Conservation (phyloP, 1,140 invertebrate genomes). For the Drosophila azteca region DNA sequence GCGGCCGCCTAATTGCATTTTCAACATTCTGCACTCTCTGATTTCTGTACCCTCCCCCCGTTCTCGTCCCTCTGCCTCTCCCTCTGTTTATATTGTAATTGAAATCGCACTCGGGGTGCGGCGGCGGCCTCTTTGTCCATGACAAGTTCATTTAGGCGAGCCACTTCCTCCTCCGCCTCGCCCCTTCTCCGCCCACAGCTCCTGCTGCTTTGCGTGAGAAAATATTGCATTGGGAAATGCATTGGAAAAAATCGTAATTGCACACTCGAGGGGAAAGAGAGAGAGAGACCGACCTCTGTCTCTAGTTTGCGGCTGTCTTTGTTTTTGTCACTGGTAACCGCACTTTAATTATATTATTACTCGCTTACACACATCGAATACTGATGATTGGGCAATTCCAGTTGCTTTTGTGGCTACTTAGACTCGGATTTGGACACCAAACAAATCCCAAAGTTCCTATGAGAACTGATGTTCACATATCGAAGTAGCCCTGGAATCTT, state of each 20-base stretch:
- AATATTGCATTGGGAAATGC: constrained; percentile 29
- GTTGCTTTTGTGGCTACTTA: constrained; percentile 7
- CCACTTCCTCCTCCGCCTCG: constrained; percentile 16
- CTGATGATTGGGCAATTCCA: constrained; percentile 19
- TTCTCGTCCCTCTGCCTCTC: no score
- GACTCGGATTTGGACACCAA: background rate
- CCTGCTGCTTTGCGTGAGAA: constrained; percentile 22
- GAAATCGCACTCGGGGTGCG: constrained; percentile 28
- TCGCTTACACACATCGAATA: background rate
- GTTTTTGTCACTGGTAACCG: constrained; percentile 14
- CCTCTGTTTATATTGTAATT: constrained; percentile 45
- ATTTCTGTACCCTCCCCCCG: no score
- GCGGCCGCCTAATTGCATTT: constrained; percentile 72
- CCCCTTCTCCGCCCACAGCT: background rate
- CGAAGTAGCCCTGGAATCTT: no score
- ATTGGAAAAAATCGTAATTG: constrained; percentile 28
- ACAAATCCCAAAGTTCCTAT: background rate
- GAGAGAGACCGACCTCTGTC: constrained; percentile 2
- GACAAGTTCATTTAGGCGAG: constrained; percentile 45
- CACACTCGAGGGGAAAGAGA: background rate
- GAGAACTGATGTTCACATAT: no score
- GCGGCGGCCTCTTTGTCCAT: background rate
- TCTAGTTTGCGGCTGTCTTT: background rate
- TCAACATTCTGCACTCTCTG: constrained; percentile 30
- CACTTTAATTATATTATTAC: constrained; percentile 28